Percentiles rank a stretch among this genome's conserved stretches.
These are phyloP conservation scores for Anguilla japonica DNA, from an alignment of 2,113 vertebrate genomes.

Conservation along the genomic window DNA sequence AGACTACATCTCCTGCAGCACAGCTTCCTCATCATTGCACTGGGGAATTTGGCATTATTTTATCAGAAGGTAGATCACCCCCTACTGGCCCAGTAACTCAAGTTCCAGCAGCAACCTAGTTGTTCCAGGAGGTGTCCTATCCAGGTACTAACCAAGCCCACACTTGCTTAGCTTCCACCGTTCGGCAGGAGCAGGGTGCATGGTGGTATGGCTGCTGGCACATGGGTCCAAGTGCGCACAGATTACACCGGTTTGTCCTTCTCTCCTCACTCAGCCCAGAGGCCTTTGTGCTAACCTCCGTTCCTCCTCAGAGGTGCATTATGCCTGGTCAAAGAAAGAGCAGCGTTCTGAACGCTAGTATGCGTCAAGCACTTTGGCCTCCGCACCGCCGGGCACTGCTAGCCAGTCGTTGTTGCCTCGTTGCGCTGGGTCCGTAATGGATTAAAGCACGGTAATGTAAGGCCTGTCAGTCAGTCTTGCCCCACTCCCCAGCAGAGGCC, in stretches of 20 bases:
- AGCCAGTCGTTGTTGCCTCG: not conserved
- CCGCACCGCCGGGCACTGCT: not conserved
- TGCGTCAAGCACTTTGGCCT: not conserved
- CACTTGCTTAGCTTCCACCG: too few relatives aligned
- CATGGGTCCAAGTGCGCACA: not conserved
- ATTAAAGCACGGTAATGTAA: not conserved
- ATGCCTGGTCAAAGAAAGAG: not conserved
- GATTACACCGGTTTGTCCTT: not conserved
- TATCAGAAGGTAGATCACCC: too few relatives aligned
- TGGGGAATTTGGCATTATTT: too few relatives aligned
- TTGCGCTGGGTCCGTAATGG: not conserved
- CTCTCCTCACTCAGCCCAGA: not conserved
- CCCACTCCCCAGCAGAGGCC: not conserved
- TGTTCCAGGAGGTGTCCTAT: too few relatives aligned
- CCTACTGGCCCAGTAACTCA: too few relatives aligned
- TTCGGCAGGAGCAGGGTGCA: too few relatives aligned
- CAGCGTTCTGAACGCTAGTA: not conserved
- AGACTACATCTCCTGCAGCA: too few relatives aligned
- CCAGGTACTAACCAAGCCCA: too few relatives aligned
- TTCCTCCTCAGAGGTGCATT: not conserved
- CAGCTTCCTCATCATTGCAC: too few relatives aligned
- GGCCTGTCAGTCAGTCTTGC: not conserved
- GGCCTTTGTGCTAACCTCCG: not conserved
- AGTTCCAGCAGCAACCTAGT: too few relatives aligned
- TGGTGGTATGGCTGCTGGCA: too few relatives aligned